Evolutionary conservation across 2,797 vertebrate genomes (phyloP), one percentile per base, ranked within the genome.

Genomic region (Sebastes nivosus): DNA sequence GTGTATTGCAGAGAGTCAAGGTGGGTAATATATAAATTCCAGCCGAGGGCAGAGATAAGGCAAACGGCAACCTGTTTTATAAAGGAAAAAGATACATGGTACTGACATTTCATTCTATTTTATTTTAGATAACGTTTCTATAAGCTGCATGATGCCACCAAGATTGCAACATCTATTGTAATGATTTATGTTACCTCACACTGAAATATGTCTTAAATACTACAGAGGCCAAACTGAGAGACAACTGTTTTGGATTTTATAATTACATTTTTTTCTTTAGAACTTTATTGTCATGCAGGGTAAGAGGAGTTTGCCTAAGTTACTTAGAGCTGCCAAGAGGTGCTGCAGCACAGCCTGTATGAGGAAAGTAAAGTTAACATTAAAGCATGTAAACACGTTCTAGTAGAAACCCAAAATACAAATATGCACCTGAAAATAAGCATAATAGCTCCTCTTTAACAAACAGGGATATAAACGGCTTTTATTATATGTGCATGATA

Each of bases 11-110:
- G 13, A 64, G 42, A 75, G 59, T 74, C 20, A 80, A 73, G 36
- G 67, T 58, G 20, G 72, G 54, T 75, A 76, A 82, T 72, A 68
- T 70, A 87, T 69, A 72, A 75, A 71, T 32, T 80, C 67, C 32
- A 71, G 63, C 25, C 55, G 63, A 73, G 46, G 74, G 61, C n/a
- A 75, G 36, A 79, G 82, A 86, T 86, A 89, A 83, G 74, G 52
- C 30, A 81, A 88, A 63, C 10, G 27, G 34, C 57, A 29, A 61
- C 50, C 8, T 14, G 46, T 55, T 83, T 81, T 58, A 69, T 30
- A 66, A 67, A 57, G 30, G 34, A 25, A 70, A 85, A 79, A 50
- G 8, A 77, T 70, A 42, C 57, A 77, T 70, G 61, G 58, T 13
- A 59, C 30, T 60, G 72, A 82, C 75, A 78, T 74, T 69, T 76